Base-by-base conservation (phyloP, 2,888 invertebrate genomes). In the Drosophila stalkeri region DNA sequence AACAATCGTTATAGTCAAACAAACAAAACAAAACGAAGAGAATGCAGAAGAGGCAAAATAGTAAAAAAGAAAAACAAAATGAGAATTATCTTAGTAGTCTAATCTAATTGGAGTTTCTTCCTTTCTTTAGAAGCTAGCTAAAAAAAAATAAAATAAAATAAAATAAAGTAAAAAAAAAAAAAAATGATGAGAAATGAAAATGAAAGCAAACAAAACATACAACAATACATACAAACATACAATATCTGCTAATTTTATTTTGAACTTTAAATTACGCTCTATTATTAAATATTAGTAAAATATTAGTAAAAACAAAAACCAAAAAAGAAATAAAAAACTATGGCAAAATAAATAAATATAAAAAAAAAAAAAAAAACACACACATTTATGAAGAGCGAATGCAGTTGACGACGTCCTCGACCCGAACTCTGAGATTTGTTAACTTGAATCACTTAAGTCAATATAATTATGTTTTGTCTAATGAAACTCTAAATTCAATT, bases 51-150 rank as follows among this genome's bases (percentile, higher is more conserved):
- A 39, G n/a, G 54, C 23, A 64, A 46, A 72, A 65, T 43, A 51
- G 54, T 46, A 69, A 27, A 46, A 70, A 66, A 27, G 44, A 56
- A 18, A 20, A 52, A 37, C 14, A 14, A 70, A 71, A 85, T 71
- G 68, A 68, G 54, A 84, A 76, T 83, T 88, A 86, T 83, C 89
- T 86, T 78, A 88, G 89, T 86, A 86, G 86, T 76, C 82, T 83
- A 81, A 85, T 83, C 86, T 86, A 88, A 86, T 86, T 86, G 86
- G 89, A 88, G 86, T 86, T 88, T 86, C 86, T 86, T 88, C 86
- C 84, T 89, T 86, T 86, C 86, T 82, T 88, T 86, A 86, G 89
- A 88, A 80, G 75, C 89, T 86, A 90, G 81, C 85, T 80, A 69
- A 77, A 74, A 73, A 67, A 75, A 68, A 23, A 23, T 23, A 23